phyloP scores from a whole-genome alignment of 2,797 vertebrate genomes.

The Sebastolobus alascanus region DNA sequence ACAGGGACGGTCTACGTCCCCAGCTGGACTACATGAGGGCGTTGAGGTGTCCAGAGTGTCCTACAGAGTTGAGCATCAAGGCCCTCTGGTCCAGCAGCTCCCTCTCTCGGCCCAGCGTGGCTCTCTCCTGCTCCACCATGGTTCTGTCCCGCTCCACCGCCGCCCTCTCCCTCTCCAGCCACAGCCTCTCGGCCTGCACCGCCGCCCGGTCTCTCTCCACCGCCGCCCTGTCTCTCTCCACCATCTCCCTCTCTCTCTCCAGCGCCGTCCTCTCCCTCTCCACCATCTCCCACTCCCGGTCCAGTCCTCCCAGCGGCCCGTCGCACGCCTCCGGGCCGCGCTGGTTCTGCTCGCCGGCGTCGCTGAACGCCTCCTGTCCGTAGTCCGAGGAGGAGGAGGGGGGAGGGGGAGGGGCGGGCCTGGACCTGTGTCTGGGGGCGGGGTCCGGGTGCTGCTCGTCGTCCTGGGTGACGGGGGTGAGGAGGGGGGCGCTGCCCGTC shows the following conservation, averaged over 20 bases:
- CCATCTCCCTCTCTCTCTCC: conserved; percentile 57
- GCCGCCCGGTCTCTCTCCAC: conserved; percentile 75
- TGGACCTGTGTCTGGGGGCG: conserved; percentile 49
- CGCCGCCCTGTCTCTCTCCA: conserved; percentile 64
- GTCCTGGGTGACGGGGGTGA: conserved; percentile 65
- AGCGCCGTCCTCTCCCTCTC: conserved; percentile 68
- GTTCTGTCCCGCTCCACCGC: conserved; percentile 71
- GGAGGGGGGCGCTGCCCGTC: conserved; percentile 69
- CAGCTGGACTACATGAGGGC: conserved; percentile 65
- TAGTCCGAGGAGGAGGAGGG: conserved; percentile 64
- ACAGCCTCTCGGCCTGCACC: conserved; percentile 73
- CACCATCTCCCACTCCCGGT: conserved; percentile 69
- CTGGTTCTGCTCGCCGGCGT: conserved; percentile 46
- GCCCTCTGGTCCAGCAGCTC: conserved; percentile 77
- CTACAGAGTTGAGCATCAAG: conserved; percentile 77
- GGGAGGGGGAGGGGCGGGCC: conserved; percentile 6
- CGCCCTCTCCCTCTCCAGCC: conserved; percentile 75
- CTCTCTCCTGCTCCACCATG: conserved; percentile 74
- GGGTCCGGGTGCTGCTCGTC: conserved; percentile 59
- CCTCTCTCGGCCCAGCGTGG: conserved; percentile 64
- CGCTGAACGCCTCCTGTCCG: conserved; percentile 44
- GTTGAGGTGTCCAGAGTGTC: conserved; percentile 74
- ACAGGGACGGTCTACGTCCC: background rate
- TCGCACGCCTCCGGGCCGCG: conserved; percentile 50
- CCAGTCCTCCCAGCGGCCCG: conserved; percentile 60